These are phyloP conservation scores for Trichomycterus rosablanca DNA, from an alignment of 2,113 vertebrate species.

Conservation along the genomic window DNA sequence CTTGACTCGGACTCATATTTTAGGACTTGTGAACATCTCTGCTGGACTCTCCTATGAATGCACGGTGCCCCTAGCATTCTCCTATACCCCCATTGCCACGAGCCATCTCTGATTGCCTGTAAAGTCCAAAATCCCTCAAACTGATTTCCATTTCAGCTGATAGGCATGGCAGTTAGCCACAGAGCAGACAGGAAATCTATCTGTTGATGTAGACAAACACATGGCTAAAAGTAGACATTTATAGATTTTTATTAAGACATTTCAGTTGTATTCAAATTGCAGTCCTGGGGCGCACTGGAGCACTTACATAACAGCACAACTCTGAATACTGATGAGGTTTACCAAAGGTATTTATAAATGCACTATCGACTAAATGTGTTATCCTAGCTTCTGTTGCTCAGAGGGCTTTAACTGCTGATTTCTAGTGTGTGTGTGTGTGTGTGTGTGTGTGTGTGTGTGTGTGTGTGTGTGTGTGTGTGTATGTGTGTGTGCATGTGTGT, in stretches of 20 bases:
- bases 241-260: neutral
- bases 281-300: neutral
- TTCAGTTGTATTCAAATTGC: neutral
- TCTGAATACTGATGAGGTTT: neutral
- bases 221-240: neutral
- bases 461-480: constrained; percentile 1
- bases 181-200: neutral
- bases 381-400: neutral
- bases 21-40: no score
- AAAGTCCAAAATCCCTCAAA: no score
- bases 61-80: no score
- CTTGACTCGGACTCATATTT: no score
- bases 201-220: neutral
- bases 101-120: no score
- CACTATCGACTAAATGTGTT: constrained; percentile 1
- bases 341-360: neutral
- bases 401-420: neutral
- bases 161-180: neutral
- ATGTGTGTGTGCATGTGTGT: neutral
- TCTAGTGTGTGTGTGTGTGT: constrained; percentile 3
- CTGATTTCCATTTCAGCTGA: neutral
- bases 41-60: no score
- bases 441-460: constrained; percentile 6
- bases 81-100: no score
- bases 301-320: neutral